Conservation (phyloP, 2,797 vertebrate species). For the Acanthopagrus latus region DNA sequence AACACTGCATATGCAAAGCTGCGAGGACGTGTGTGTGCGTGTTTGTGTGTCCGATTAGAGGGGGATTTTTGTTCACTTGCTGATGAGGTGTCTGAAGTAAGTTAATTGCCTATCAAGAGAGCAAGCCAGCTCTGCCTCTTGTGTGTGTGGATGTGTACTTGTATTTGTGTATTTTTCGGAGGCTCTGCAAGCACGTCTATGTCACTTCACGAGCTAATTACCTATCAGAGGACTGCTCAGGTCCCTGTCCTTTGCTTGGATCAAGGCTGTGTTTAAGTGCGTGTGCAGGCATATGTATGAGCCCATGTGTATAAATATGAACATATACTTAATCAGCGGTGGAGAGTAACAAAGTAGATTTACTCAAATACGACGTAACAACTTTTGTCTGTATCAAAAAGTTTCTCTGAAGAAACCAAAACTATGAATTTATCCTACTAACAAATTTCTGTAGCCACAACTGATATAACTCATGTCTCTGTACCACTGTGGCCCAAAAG, state of each 20-base stretch:
- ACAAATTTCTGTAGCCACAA: background rate
- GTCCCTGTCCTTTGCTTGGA: constrained; percentile 67
- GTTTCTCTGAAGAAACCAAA: background rate
- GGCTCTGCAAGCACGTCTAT: constrained; percentile 38
- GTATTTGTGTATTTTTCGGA: constrained; percentile 49
- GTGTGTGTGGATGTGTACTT: constrained; percentile 42
- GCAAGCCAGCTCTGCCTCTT: constrained; percentile 67
- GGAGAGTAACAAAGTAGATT: constrained; percentile 11
- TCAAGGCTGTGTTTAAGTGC: constrained; percentile 37
- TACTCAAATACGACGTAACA: background rate
- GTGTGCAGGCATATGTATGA: constrained; percentile 16
- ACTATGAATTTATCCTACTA: background rate
- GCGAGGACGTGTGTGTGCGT: constrained; percentile 53
- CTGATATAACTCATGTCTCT: background rate
- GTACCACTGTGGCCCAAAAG: background rate
- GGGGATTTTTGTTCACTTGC: constrained; percentile 74
- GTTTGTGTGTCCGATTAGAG: constrained; percentile 70
- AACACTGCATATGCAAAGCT: constrained; percentile 77
- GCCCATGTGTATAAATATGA: constrained; percentile 23
- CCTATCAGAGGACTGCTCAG: constrained; percentile 62
- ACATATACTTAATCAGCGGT: constrained; percentile 8
- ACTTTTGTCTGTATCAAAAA: background rate
- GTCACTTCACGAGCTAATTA: constrained; percentile 69
- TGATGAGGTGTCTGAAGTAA: constrained; percentile 83
- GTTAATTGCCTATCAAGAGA: constrained; percentile 86